phyloP scores from a whole-genome alignment of 2,888 invertebrate species.

The Amphimallon solstitiale region DNA sequence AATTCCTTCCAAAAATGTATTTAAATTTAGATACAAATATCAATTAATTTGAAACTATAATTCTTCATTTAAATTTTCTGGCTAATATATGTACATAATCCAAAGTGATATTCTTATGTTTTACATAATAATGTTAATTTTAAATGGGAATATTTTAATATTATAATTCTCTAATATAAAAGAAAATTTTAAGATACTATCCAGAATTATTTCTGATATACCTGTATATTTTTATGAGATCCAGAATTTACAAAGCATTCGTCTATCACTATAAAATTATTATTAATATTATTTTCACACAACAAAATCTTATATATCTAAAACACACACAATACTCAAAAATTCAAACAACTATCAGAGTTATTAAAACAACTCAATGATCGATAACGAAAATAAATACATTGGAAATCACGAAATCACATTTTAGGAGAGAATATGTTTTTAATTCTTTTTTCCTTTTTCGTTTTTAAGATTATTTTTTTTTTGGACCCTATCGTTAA shows the following conservation, averaged over 20 bases:
- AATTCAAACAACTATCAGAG: slow-evolving; percentile 8
- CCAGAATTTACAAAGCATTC: slow-evolving; percentile 12
- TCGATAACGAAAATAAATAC: slow-evolving; percentile 11
- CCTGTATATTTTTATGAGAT: too few species aligned
- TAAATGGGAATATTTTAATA: too few species aligned
- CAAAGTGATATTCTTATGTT: too few species aligned
- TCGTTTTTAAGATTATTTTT: slow-evolving; percentile 8
- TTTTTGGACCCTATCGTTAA: slow-evolving; percentile 37
- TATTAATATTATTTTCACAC: slow-evolving; percentile 15
- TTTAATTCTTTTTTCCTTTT: neutral
- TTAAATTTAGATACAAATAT: too few species aligned
- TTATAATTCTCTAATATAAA: too few species aligned
- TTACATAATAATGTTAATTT: too few species aligned
- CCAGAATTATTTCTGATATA: too few species aligned
- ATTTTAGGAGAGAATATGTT: slow-evolving; percentile 25
- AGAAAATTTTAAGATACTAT: too few species aligned
- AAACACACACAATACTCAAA: neutral
- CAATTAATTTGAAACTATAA: too few species aligned
- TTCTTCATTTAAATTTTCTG: too few species aligned
- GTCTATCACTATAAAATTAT: neutral
- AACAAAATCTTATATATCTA: slow-evolving; percentile 1
- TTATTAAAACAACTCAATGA: slow-evolving; percentile 3
- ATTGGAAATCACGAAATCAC: slow-evolving; percentile 21
- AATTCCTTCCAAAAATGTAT: too few species aligned
- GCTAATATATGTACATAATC: too few species aligned